Percentiles rank a stretch among this genome's conserved stretches.
These are phyloP conservation scores for Motacilla tschutschensis DNA, from an alignment of 2,113 vertebrate species.

Conservation along the genomic window DNA sequence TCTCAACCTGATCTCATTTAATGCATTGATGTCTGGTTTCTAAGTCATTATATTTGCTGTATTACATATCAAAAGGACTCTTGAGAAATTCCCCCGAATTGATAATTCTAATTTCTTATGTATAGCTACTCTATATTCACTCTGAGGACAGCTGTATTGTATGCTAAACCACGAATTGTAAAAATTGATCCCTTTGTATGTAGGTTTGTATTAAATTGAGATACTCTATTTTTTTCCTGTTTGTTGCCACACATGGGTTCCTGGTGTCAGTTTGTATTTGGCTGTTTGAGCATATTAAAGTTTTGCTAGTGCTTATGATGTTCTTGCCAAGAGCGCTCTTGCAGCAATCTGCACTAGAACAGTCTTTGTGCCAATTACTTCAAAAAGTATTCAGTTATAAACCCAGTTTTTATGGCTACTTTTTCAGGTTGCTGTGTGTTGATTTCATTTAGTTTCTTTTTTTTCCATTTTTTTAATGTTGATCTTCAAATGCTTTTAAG, in stretches of 20 bases:
- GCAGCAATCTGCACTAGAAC: slow-evolving; percentile 77
- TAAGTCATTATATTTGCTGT: slow-evolving; percentile 78
- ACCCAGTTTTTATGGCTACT: slow-evolving; percentile 68
- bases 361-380: slow-evolving; percentile 83
- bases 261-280: slow-evolving; percentile 87
- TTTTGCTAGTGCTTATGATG: slow-evolving; percentile 82
- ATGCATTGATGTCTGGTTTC: slow-evolving; percentile 80
- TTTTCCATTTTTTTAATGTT: slow-evolving; percentile 50
- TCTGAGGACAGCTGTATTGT: slow-evolving; percentile 74
- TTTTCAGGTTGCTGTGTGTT: slow-evolving; percentile 71
- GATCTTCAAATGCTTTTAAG: slow-evolving; percentile 44
- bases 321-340: slow-evolving; percentile 89
- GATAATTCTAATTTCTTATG: slow-evolving; percentile 86
- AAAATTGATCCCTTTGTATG: slow-evolving; percentile 84
- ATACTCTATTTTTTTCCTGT: slow-evolving; percentile 72
- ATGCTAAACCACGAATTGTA: slow-evolving; percentile 81
- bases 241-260: slow-evolving; percentile 75
- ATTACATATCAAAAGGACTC: slow-evolving; percentile 83
- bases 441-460: slow-evolving; percentile 72
- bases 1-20: slow-evolving; percentile 77
- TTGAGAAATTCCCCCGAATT: slow-evolving; percentile 74
- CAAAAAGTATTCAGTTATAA: slow-evolving; percentile 77
- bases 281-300: slow-evolving; percentile 85
- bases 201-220: slow-evolving; percentile 84
- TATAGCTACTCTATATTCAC: slow-evolving; percentile 84